Conservation (phyloP, 2,113 vertebrate genomes). For the Nibea coibor region DNA sequence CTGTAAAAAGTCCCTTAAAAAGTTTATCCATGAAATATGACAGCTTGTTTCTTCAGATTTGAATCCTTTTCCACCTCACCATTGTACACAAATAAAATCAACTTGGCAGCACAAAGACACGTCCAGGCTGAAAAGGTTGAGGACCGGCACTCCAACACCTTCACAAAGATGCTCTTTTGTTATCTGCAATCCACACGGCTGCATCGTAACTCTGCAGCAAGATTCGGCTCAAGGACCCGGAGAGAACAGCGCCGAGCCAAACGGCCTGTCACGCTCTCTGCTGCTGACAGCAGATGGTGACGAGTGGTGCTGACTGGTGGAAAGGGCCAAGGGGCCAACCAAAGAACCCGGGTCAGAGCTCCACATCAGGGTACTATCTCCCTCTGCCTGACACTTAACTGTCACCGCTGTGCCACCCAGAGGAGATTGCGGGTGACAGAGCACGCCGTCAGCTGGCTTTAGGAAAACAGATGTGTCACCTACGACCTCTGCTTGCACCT, state of each 20-base stretch:
- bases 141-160: background rate
- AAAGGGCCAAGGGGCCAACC: conserved; percentile 46
- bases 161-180: background rate
- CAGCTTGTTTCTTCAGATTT: no score
- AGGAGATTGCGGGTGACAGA: conserved; percentile 44
- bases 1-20: no score
- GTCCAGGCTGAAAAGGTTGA: background rate
- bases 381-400: conserved; percentile 68
- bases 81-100: no score
- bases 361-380: conserved; percentile 58
- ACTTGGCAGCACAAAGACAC: no score
- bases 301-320: conserved; percentile 51
- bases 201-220: background rate
- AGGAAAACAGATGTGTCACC: conserved; percentile 6
- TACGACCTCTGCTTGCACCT: conserved; percentile 58
- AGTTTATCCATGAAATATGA: no score
- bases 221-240: background rate
- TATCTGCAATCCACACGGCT: conserved; percentile 4
- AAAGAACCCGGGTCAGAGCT: conserved; percentile 63
- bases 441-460: conserved; percentile 38
- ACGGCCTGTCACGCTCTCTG: conserved; percentile 7
- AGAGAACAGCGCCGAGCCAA: background rate
- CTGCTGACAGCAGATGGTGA: conserved; percentile 64
- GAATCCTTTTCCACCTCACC: no score
- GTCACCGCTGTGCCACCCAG: conserved; percentile 50